Evolutionary conservation across 1,140 invertebrate species (phyloP), one percentile per base, ranked within the genome.

Genomic region (Sycophaga agraensis): DNA sequence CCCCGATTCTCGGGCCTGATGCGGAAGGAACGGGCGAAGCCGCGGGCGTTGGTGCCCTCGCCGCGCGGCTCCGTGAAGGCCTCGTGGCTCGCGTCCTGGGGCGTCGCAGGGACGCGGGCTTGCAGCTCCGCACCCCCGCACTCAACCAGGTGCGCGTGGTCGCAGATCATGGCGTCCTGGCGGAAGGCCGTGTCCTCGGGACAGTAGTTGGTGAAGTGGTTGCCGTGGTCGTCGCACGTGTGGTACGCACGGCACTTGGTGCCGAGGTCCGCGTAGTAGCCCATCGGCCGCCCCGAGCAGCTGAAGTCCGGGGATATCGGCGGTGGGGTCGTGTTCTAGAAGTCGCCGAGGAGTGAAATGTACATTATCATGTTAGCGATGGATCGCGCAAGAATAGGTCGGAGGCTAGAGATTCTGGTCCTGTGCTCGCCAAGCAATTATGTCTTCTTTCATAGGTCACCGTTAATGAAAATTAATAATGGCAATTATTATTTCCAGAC

Each of bases 261-360:
- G 17, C 76, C 74, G 1, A 80, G 54, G 43, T 84, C 83, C 0
- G 82, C 83, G 51, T 84, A 84, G 53, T 81, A 84, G 4, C 83
- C 83, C 35, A 78, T 73, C 8, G 63, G 51, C 17, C 75, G 70
- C 14, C 73, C 75, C 21, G 63, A 43, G 26, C 82, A 84, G 8
- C 69, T 74, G 60, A 83, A 84, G 22, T 35, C 66, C 16, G 66
- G 64, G 4, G 49, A 65, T 0, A 67, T 21, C 12, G 68, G 54
- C 39, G 65, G 64, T 34, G 66, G 64, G 37, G 60, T 64, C 12
- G 68, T 67, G 17, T 70, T 66, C 70, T 72, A 57, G n/a, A n/a
- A n/a, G n/a, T n/a, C 5, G 59, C 37, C 26, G 5, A 53, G 34
- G 16, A 21, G n/a, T n/a, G n/a, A n/a, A n/a, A n/a, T n/a, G n/a